phyloP scores from a whole-genome alignment of 2,797 vertebrate species.

The Zalophus californianus region DNA sequence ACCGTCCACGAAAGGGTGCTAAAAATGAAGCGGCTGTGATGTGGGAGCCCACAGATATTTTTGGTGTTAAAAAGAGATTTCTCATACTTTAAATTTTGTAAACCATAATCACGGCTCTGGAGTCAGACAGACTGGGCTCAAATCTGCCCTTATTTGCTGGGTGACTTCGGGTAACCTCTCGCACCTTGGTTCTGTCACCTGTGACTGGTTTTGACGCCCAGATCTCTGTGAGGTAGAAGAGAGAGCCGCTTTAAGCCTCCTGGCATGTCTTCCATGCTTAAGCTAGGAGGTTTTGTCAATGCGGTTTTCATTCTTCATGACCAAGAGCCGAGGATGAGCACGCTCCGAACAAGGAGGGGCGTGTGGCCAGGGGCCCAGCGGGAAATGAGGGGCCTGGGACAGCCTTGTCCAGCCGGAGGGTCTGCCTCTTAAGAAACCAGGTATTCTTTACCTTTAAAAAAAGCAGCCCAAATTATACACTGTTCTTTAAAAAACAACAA shows the following conservation, averaged over 20 bases:
- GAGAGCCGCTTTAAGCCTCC: neutral
- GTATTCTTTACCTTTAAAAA: neutral
- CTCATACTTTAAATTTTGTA: neutral
- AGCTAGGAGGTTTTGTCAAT: rapidly evolving
- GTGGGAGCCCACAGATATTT: too few relatives aligned
- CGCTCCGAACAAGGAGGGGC: too few relatives aligned
- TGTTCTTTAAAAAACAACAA: neutral
- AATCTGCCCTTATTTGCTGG: rapidly evolving
- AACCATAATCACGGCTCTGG: neutral
- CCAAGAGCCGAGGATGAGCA: neutral
- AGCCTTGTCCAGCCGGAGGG: rapidly evolving
- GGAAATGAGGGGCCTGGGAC: rapidly evolving
- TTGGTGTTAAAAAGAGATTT: neutral
- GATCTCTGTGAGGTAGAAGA: neutral
- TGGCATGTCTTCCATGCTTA: rapidly evolving
- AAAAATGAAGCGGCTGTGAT: neutral
- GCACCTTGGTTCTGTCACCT: neutral
- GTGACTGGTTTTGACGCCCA: rapidly evolving
- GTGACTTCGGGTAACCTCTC: rapidly evolving
- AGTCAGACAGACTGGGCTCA: neutral
- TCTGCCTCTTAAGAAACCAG: neutral
- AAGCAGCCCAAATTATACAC: neutral
- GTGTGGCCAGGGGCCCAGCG: neutral
- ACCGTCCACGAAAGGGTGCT: neutral
- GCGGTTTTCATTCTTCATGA: neutral